phyloP scores from a whole-genome alignment of 2,113 vertebrate species.

The Xerus inauris region DNA sequence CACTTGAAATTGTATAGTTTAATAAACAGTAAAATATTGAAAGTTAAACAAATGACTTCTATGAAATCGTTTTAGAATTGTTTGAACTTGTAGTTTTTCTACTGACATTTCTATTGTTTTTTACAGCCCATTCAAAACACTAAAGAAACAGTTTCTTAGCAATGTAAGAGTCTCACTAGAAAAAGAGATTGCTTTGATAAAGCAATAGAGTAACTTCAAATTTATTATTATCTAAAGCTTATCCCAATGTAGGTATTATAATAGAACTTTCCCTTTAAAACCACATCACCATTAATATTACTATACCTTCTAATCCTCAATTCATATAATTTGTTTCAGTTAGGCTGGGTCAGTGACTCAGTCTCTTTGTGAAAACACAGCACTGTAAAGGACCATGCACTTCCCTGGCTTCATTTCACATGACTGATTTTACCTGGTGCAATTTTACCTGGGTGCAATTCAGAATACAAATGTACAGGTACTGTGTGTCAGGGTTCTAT shows the following conservation, averaged over 20 bases:
- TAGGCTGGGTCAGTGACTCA: neutral
- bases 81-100: neutral
- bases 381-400: neutral
- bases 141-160: neutral
- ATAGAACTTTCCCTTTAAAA: neutral
- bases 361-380: neutral
- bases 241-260: neutral
- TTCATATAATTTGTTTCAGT: constrained; percentile 29
- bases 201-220: neutral
- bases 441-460: neutral
- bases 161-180: neutral
- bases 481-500: neutral
- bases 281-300: neutral
- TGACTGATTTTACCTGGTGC: neutral
- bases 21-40: neutral
- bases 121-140: neutral
- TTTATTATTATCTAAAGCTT: neutral
- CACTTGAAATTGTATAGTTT: neutral
- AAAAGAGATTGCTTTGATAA: neutral
- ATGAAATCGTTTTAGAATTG: constrained; percentile 29
- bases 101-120: neutral
- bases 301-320: constrained; percentile 40
- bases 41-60: neutral
- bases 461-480: neutral
- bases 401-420: neutral